Base-by-base conservation (phyloP, 2,113 vertebrate genomes). In the Ceyx melanurus region DNA sequence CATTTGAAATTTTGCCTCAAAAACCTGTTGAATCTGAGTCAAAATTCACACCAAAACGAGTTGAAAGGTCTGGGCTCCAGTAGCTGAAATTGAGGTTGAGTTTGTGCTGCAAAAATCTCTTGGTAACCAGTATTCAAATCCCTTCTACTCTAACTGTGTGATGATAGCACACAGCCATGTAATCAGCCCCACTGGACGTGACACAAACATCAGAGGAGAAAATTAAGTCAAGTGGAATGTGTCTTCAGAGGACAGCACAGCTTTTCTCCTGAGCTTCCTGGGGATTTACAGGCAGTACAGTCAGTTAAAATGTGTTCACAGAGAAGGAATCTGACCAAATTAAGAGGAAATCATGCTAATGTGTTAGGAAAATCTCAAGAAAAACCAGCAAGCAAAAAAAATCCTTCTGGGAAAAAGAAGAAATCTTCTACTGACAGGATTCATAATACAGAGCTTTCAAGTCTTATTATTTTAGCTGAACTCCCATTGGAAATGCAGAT, bases 361-460 rank as follows among this genome's bases (percentile, higher is more conserved):
- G n/a, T n/a, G 45, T 60, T 70, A 57, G 42, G 68, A 68, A 65
- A 80, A 81, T 51, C 50, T 81, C 76, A 31, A 77, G 80, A 46
- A 90, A 93, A 92, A 76, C 8, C 53, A 83, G 74, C 66, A 90
- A 83, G 25, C 13, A 75, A 89, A 88, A 94, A 37, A 37, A 37
- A 28, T 33, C 70, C 40, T 67, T 3, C 40, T 61, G 40, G 70
- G 25, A 51, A 50, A 54, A 42, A 51, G 14, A 54, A 77, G 42
- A 60, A 28, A n/a, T 82, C 83, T 90, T 56, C 45, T 56, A 78
- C 56, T 51, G 75, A 31, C 79, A 57, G 60, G 42, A 90, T 78
- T 86, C 83, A 46, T 66, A 74, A 42, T 18, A 43, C 68, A 54
- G 81, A 78, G 26, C 33, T 88, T 90, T 77, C 60, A 81, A 77